Base-by-base conservation (phyloP, 2,888 invertebrate species). In the Euclidia mi region DNA sequence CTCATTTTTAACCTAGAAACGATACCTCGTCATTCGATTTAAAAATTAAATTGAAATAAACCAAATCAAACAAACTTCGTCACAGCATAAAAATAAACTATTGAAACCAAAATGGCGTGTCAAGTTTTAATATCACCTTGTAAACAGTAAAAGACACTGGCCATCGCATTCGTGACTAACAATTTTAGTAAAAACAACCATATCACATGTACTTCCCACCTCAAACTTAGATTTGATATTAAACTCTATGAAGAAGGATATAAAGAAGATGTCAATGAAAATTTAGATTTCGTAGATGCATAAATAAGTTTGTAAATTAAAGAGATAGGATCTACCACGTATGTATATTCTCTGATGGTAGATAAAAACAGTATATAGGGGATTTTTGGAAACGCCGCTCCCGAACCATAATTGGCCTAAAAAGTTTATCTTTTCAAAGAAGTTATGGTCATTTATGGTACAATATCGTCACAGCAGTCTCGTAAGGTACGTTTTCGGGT, bases 361-460 rank as follows among this genome's bases (percentile, higher is more conserved):
- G 92, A 92, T 92, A 91, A 91, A 86, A 78, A 69, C 66, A 77
- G 75, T 78, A 76, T 84, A 85, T 87, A 85, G 85, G 78, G 78
- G 84, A 90, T 92, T 92, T 92, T 92, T 90, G 92, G 91, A 92
- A 92, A 90, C 85, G 78, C 91, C 89, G 90, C 90, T 84, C 74
- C 76, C 73, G 83, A 70, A 67, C 88, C 86, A 87, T 92, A 93
- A 93, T 92, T 92, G 93, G 91, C 74, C 77, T 67, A 82, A 86
- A 72, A 85, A 84, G 75, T 88, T 92, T 91, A 93, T 91, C 89
- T 91, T 77, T 94, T 92, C 93, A 86, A 79, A 84, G 93, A 93
- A 94, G 72, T 85, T 85, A 86, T 89, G 90, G 90, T 86, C 90
- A 87, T 91, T 92, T 89, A 79, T 82, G 85, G 82, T 77, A 76